Base-by-base conservation (phyloP, 2,113 vertebrate genomes). In the Balaenoptera acutorostrata region DNA sequence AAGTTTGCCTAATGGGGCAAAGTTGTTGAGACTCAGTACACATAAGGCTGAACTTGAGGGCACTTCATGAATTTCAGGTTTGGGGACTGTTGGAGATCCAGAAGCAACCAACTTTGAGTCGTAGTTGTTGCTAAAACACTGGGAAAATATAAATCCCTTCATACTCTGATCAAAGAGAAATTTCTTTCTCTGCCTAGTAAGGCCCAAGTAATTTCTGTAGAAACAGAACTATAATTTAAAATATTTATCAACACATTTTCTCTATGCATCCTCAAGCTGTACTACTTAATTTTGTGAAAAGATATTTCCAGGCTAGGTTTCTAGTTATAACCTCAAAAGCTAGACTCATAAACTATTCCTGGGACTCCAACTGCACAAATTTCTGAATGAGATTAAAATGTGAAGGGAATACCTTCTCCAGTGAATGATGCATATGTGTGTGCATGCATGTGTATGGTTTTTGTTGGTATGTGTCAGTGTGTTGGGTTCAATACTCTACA, bases 381-480 rank as follows among this genome's bases (percentile, higher is more conserved):
- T 52, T 31, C 15, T 31, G 15, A 4, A 12, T 64, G 8, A 64
- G 11, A 78, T n/a, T 33, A 57, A n/a, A 69, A 46, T 27, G 31
- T 17, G 69, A 90, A 52, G 10, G 9, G 78, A 68, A 44, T 21
- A 15, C 4, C 13, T 36, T 85, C 11, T 52, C 14, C 1, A 27
- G n/a, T 63, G 63, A 61, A 36, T 0, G 17, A 23, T 1, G 52
- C 52, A 18, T 9, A 6, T 11, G 5, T 46, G 31, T 23, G 13
- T 33, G 5, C 33, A 11, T 23, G 2, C 69, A 17, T 0, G 1
- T 5, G 8, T 44, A 3, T 15, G 20, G 1, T 46, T 44, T 55
- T 64, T 66, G 55, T 6, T 69, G 63, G 11, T 5, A 0, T 6
- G 31, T n/a, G 21, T 14, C 55, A 1, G 0, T n/a, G 57, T 46